Evolutionary conservation across 2,113 vertebrate species (phyloP).

Genomic region (Vanacampus margaritifer): DNA sequence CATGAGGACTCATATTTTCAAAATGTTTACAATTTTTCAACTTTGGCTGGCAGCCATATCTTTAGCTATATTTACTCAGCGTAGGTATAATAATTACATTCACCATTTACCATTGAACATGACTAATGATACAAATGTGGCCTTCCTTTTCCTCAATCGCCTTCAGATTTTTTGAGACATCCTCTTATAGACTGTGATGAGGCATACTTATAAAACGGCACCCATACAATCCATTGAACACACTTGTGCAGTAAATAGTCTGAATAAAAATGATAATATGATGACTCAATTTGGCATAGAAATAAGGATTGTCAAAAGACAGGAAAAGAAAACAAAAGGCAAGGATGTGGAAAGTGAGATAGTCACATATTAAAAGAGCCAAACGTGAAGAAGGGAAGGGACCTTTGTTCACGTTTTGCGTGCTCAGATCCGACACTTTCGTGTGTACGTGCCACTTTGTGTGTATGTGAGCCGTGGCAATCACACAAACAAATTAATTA

Average conservation of each 20-base stretch:
- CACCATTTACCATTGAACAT: neutral
- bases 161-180: too few species aligned
- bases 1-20: too few species aligned
- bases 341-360: slow-evolving; percentile 13
- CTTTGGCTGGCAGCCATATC: too few species aligned
- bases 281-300: slow-evolving; percentile 15
- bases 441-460: slow-evolving; percentile 11
- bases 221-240: slow-evolving; percentile 13
- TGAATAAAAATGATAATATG: slow-evolving; percentile 10
- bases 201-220: neutral
- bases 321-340: slow-evolving; percentile 25
- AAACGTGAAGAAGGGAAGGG: slow-evolving; percentile 9
- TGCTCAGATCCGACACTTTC: slow-evolving; percentile 14
- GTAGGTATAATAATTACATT: neutral
- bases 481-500: slow-evolving; percentile 82
- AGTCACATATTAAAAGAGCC: slow-evolving; percentile 28
- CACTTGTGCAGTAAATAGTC: slow-evolving; percentile 3
- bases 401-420: slow-evolving; percentile 12
- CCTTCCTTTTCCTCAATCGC: neutral
- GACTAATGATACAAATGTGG: too few species aligned
- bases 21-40: too few species aligned
- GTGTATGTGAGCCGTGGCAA: slow-evolving; percentile 50
- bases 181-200: neutral
- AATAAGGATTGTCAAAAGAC: slow-evolving; percentile 3
- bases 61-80: too few species aligned